Evolutionary conservation across 37 sponge, comb jelly and placozoan genomes (phyloP).

Genomic region (Haliclona indistincta): DNA sequence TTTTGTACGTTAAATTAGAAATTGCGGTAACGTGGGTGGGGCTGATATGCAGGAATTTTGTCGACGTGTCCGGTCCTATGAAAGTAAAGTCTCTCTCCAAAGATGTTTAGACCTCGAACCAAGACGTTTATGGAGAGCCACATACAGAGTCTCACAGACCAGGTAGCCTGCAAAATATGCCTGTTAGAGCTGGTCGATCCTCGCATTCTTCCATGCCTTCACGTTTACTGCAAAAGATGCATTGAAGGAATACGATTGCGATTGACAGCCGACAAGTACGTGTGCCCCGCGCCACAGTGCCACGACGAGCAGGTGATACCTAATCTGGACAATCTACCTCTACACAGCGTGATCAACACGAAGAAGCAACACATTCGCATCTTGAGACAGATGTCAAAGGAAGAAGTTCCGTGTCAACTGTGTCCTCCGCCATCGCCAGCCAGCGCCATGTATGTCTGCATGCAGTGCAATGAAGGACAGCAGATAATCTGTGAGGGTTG

Average conservation of each 20-base stretch:
- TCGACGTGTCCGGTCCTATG: not conserved
- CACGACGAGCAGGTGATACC: not conserved
- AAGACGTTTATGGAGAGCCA: too few species aligned
- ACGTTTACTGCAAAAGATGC: not conserved
- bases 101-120: not conserved
- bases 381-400: not conserved
- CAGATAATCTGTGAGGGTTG: not conserved
- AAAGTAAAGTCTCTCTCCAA: slow-evolving; percentile 9
- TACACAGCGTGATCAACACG: not conserved
- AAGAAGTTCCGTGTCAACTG: not conserved
- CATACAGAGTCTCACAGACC: too few species aligned
- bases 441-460: not conserved
- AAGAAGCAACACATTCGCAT: not conserved
- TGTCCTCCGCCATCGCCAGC: not conserved
- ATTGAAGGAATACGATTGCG: not conserved
- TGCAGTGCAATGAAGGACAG: slow-evolving; percentile 1
- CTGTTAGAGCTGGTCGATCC: not conserved
- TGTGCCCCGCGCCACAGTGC: slow-evolving; percentile 11
- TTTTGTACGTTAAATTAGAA: not conserved
- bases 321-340: not conserved
- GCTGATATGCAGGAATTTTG: too few species aligned
- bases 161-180: not conserved
- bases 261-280: not conserved
- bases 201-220: not conserved
- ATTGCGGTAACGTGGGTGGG: too few species aligned